Conservation (phyloP, 2,888 invertebrate genomes). For the Lissonota sp. region DNA sequence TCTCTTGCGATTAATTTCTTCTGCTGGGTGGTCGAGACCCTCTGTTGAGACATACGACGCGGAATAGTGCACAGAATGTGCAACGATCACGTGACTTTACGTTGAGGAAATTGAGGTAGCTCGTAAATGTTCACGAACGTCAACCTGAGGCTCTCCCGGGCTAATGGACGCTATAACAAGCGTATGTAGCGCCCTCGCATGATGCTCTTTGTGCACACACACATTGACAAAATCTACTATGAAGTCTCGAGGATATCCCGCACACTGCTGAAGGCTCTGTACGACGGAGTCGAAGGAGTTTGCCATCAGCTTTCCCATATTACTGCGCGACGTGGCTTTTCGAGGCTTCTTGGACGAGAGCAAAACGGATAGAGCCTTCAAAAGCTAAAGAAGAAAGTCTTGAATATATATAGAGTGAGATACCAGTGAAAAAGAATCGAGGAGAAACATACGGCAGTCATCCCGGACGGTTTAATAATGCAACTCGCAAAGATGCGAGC, state of each 20-base stretch:
- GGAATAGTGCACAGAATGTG: conserved; percentile 30
- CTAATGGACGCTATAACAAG: conserved; percentile 65
- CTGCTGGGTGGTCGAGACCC: background rate
- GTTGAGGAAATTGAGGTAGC: conserved; percentile 68
- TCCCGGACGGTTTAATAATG: conserved; percentile 59
- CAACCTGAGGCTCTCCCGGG: conserved; percentile 50
- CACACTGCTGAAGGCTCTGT: background rate
- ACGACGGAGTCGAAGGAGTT: conserved; percentile 4
- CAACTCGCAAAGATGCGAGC: conserved; percentile 35
- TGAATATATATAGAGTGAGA: background rate
- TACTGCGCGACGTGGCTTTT: conserved; percentile 13
- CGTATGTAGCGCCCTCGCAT: background rate
- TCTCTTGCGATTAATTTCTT: conserved; percentile 1
- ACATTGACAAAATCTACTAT: conserved; percentile 26
- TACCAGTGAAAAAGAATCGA: background rate
- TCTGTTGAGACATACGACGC: conserved; percentile 55
- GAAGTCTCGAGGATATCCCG: conserved; percentile 19
- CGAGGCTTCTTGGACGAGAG: conserved; percentile 11
- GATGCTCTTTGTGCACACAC: background rate
- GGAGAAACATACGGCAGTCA: conserved; percentile 43
- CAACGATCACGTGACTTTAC: background rate
- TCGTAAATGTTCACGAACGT: conserved; percentile 69
- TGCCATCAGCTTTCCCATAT: conserved; percentile 4
- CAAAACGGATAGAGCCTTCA: conserved; percentile 20
- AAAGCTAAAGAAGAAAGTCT: background rate